Evolutionary conservation across 2,113 vertebrate species (phyloP).

Genomic region (Tinamus guttatus): DNA sequence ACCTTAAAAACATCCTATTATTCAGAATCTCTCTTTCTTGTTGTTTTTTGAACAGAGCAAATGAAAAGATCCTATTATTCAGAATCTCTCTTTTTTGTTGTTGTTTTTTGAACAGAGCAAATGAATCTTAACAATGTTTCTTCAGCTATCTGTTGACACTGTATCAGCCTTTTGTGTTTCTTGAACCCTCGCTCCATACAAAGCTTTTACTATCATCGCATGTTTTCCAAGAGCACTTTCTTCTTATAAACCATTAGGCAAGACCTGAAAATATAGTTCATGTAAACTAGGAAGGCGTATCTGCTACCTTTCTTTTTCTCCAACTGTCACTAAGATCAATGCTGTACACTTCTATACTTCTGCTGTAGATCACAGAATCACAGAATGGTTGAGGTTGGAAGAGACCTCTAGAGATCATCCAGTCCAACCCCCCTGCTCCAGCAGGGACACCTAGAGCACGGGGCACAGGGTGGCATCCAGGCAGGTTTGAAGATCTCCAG

Average conservation of each 20-base stretch:
- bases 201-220: background rate
- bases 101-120: background rate
- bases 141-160: background rate
- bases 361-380: background rate
- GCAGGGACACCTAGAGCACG: too few species aligned
- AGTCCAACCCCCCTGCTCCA: too few species aligned
- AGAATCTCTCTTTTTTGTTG: background rate
- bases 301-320: background rate
- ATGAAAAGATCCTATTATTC: background rate
- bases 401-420: too few species aligned
- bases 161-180: background rate
- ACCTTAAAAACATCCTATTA: background rate
- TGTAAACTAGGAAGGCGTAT: background rate
- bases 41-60: background rate
- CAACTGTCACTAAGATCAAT: background rate
- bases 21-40: background rate
- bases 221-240: background rate
- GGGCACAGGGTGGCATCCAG: too few species aligned
- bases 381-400: too few species aligned
- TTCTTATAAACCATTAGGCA: background rate
- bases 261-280: background rate
- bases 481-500: too few species aligned
- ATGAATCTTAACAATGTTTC: background rate
- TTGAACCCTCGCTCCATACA: background rate
- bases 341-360: background rate